phyloP scores from a whole-genome alignment of 2,797 vertebrate genomes.

The Girardinus metallicus region DNA sequence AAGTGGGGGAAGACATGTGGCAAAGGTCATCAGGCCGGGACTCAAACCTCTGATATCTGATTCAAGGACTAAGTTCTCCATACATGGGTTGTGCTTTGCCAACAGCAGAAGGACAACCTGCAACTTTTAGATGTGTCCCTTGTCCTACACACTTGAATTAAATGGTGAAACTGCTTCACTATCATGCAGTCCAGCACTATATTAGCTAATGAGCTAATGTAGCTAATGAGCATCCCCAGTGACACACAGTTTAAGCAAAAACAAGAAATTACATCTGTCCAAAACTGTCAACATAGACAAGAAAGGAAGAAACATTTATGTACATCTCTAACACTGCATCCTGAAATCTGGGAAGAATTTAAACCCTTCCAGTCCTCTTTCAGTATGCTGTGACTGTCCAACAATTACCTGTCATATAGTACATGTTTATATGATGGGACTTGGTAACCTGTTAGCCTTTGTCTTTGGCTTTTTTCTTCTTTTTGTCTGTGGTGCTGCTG shows the following conservation, averaged over 20 bases:
- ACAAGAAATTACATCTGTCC: constrained; percentile 11
- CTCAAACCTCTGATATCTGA: no score
- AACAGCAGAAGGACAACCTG: no score
- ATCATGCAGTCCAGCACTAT: no score
- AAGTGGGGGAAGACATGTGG: no score
- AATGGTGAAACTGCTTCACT: no score
- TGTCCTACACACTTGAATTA: no score
- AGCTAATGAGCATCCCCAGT: background rate
- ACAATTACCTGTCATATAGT: background rate
- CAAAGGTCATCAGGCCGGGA: no score
- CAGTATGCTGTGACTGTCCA: constrained; percentile 16
- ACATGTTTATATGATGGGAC: background rate
- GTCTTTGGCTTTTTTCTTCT: constrained; percentile 82
- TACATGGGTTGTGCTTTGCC: no score
- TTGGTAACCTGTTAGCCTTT: constrained; percentile 33
- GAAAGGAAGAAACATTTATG: background rate
- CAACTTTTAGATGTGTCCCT: no score
- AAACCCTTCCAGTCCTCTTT: background rate
- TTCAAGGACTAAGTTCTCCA: no score
- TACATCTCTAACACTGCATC: background rate
- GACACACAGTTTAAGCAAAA: background rate
- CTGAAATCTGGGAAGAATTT: background rate
- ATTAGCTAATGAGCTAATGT: background rate
- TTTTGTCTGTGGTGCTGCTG: constrained; percentile 76
- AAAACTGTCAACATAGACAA: constrained; percentile 1